A percentile compares a stretch with the other conserved stretches of the same genome.
phyloP scores from a whole-genome alignment of 2,113 vertebrate genomes.

The Melanostigma gelatinosum region DNA sequence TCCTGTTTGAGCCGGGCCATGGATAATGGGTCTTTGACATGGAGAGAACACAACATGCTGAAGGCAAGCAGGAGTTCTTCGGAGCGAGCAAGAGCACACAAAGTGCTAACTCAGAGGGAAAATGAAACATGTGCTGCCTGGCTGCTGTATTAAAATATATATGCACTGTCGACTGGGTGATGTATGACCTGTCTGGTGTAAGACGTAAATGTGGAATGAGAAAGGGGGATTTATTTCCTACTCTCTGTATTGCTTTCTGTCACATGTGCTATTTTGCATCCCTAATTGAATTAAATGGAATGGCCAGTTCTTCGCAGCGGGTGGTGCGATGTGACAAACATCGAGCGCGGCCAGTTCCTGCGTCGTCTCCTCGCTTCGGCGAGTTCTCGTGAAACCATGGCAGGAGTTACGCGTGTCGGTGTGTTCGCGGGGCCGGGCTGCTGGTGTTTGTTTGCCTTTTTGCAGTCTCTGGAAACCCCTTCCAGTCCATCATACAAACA shows the following conservation, averaged over 20 bases:
- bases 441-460: constrained; percentile 47
- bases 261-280: constrained; percentile 5
- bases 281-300: constrained; percentile 20
- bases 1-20: neutral
- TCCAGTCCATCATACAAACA: constrained; percentile 9
- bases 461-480: constrained; percentile 26
- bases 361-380: constrained; percentile 35
- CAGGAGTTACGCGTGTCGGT: neutral
- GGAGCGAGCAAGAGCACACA: constrained; percentile 16
- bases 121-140: constrained; percentile 13
- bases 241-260: constrained; percentile 28
- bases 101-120: constrained; percentile 51
- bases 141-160: constrained; percentile 26
- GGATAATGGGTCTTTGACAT: constrained; percentile 41
- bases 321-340: constrained; percentile 19
- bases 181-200: constrained; percentile 27
- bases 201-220: constrained; percentile 14
- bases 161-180: constrained; percentile 42
- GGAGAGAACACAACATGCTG: constrained; percentile 24
- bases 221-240: constrained; percentile 37
- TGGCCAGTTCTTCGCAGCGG: neutral
- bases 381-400: constrained; percentile 51
- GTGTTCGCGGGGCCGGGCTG: neutral
- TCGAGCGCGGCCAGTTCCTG: neutral
- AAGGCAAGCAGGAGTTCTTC: constrained; percentile 24